Conservation (phyloP, 2,113 vertebrate genomes). For the Austrofundulus limnaeus region DNA sequence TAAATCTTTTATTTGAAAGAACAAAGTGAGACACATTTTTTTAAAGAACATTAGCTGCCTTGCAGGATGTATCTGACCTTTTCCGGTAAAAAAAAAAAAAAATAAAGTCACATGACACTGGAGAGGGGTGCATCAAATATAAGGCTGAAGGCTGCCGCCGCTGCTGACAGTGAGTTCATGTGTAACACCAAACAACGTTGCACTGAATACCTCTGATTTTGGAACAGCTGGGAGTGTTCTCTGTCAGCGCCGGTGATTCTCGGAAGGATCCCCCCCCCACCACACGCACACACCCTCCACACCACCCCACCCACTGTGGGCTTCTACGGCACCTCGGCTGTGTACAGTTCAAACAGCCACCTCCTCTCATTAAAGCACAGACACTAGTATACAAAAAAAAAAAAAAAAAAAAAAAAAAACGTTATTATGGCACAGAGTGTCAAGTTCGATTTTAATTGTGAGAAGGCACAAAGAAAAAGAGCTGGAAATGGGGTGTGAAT, state of each 20-base stretch:
- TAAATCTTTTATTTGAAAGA: slow-evolving; percentile 18
- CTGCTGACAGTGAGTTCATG: slow-evolving; percentile 30
- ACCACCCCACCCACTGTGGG: not conserved
- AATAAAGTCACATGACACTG: not conserved
- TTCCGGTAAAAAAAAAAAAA: no score
- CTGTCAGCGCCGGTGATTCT: slow-evolving; percentile 17
- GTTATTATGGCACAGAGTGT: slow-evolving; percentile 35
- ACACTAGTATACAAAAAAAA: slow-evolving; percentile 11
- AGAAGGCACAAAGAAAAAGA: slow-evolving; percentile 8
- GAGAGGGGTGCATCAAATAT: slow-evolving; percentile 27
- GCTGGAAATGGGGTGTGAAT: slow-evolving; percentile 22
- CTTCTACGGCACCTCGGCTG: slow-evolving; percentile 15
- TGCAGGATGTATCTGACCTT: slow-evolving; percentile 27
- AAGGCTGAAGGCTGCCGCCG: slow-evolving; percentile 12
- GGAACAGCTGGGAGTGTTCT: slow-evolving; percentile 40
- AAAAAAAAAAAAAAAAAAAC: slow-evolving; percentile 11
- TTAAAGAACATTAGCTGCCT: slow-evolving; percentile 27
- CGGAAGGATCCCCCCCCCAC: slow-evolving; percentile 15
- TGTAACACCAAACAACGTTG: slow-evolving; percentile 31
- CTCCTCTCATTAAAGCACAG: slow-evolving; percentile 50
- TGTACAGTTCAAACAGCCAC: slow-evolving; percentile 10
- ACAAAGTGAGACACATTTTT: slow-evolving; percentile 24
- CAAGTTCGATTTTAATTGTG: not conserved
- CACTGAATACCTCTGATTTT: slow-evolving; percentile 44
- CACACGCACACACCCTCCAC: not conserved